These are phyloP conservation scores for Todiramphus saurophagus DNA, from an alignment of 2,113 vertebrate genomes.

Conservation along the genomic window DNA sequence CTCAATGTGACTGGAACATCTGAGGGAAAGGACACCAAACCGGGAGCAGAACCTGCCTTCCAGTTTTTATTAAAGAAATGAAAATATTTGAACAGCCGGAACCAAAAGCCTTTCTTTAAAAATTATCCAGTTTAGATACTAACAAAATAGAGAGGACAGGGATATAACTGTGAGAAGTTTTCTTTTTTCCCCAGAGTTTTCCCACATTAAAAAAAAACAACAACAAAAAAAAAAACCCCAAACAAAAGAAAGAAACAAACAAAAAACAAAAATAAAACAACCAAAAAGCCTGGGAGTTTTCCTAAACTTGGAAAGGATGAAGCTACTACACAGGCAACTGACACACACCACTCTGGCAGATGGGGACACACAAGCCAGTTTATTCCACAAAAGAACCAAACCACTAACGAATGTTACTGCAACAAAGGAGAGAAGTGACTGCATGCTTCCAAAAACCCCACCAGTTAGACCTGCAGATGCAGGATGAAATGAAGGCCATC, in stretches of 20 bases:
- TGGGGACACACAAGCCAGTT: not conserved
- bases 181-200: not conserved
- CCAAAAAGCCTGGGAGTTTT: not conserved
- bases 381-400: not conserved
- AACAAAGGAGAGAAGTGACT: not conserved
- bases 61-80: accelerated
- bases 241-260: too few species aligned
- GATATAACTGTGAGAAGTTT: not conserved
- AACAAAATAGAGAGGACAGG: not conserved
- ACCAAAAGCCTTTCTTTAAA: not conserved
- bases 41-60: not conserved
- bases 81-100: not conserved
- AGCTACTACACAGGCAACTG: not conserved
- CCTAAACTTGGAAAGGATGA: not conserved
- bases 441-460: not conserved
- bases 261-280: not conserved
- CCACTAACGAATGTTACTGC: not conserved
- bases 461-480: not conserved
- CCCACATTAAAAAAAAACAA: not conserved
- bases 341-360: accelerated
- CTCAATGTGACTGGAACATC: not conserved
- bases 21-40: not conserved
- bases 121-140: not conserved
- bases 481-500: not conserved
- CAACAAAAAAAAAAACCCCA: too few species aligned